Conservation (phyloP, 2,888 invertebrate species). For the Brachynemurus nebulosus region DNA sequence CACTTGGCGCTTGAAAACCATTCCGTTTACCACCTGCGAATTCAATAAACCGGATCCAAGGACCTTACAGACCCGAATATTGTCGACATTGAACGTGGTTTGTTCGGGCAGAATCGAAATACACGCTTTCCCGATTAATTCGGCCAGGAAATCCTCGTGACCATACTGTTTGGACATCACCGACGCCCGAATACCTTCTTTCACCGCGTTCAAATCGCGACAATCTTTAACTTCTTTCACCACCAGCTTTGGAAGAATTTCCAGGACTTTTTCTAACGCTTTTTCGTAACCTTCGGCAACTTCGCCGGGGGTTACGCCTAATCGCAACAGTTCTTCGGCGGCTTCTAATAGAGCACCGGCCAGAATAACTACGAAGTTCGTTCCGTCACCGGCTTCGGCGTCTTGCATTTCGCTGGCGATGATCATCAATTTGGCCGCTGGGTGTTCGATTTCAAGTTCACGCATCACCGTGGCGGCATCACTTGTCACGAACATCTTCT, state of each 20-base stretch:
- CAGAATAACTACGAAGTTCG: constrained; percentile 93
- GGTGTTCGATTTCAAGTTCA: constrained; percentile 94
- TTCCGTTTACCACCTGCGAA: constrained; percentile 79
- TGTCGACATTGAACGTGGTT: constrained; percentile 92
- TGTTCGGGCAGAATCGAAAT: constrained; percentile 75
- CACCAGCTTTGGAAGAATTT: constrained; percentile 72
- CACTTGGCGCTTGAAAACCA: constrained; percentile 94
- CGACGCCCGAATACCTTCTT: constrained; percentile 59
- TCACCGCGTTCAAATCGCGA: constrained; percentile 52
- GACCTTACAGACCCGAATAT: constrained; percentile 88
- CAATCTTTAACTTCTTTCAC: constrained; percentile 62
- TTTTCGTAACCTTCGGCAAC: constrained; percentile 90
- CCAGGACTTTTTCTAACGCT: constrained; percentile 76
- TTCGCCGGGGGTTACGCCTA: constrained; percentile 95
- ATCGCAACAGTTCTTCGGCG: constrained; percentile 80
- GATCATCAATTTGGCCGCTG: constrained; percentile 93
- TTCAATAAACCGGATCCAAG: constrained; percentile 69
- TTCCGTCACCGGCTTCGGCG: constrained; percentile 96
- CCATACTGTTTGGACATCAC: constrained; percentile 98
- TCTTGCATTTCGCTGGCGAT: constrained; percentile 98
- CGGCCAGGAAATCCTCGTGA: constrained; percentile 83
- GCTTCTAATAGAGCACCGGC: constrained; percentile 84
- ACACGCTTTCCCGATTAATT: constrained; percentile 77
- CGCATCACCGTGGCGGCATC: constrained; percentile 97
- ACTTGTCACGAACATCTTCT: constrained; percentile 96